Base-by-base conservation (phyloP, 2,113 vertebrate species). In the Cryptotis parvus region DNA sequence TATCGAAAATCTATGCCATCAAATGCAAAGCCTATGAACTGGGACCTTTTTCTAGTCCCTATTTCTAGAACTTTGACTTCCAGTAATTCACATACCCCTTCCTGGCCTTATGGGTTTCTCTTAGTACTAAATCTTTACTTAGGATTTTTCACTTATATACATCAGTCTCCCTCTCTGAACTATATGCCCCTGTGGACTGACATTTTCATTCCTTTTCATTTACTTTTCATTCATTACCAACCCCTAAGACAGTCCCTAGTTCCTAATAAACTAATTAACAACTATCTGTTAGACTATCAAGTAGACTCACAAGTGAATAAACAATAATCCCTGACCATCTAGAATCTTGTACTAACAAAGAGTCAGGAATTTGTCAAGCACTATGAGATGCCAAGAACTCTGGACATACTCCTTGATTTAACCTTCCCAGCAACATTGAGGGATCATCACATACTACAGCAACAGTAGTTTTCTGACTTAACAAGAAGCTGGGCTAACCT, bases 401-500 rank as follows among this genome's bases (percentile, higher is more conserved):
- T 55, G 49, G 39, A 85, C 80, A 37, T 76, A 37, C 15, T 81
- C 45, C 14, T 74, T 72, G 45, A 65, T 83, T 89, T 83, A 69
- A 76, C 70, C 4, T 39, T 52, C 4, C n/a, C 16, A 63, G 18
- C 15, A 63, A 24, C 33, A 49, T 39, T 55, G 87, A 72, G 11
- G 77, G 80, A 6, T 79, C 69, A 55, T 75, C 20, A 84, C 4
- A 1, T 9, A 14, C 0, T 2, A 4, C 7, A 22, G 66, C 4
- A 20, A 35, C 49, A 6, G 31, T 65, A 11, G 9, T 18, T 61
- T 87, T 68, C 49, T 0, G 69, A 29, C 3, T 86, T n/a, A 41
- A 58, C 41, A 33, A 45, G 8, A 45, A 22, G 15, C 3, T 79
- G 45, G 65, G 81, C 33, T 89, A 41, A 93, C 81, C 65, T 65